A percentile compares a stretch with the other conserved stretches of the same genome.
Conservation (phyloP, 1,140 invertebrate genomes). For the Micrasema longulum region DNA sequence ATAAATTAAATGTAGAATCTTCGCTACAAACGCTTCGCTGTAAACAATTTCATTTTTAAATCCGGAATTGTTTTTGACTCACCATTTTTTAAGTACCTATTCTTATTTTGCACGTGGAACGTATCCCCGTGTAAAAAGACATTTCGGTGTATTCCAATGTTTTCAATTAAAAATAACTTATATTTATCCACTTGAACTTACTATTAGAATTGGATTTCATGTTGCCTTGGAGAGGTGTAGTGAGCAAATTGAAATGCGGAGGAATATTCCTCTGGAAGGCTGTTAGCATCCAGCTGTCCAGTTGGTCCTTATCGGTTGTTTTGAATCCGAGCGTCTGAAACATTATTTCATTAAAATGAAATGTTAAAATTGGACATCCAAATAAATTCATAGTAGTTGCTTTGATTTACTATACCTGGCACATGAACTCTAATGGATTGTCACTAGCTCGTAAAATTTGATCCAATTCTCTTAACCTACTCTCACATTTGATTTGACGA, state of each 20-base stretch:
- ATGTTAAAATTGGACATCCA: neutral
- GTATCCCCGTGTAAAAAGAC: too few species aligned
- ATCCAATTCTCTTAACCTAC: conserved; percentile 82
- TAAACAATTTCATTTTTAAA: too few species aligned
- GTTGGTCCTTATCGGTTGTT: conserved; percentile 78
- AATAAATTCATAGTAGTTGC: neutral
- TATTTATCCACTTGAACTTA: conserved; percentile 56
- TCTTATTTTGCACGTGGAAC: too few species aligned
- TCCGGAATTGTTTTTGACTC: too few species aligned
- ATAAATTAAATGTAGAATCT: too few species aligned
- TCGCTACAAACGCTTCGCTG: too few species aligned
- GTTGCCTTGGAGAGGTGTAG: conserved; percentile 68
- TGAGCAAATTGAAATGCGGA: conserved; percentile 81
- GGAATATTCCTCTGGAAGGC: conserved; percentile 85
- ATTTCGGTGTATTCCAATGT: too few species aligned
- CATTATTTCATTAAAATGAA: conserved; percentile 9
- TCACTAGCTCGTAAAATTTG: conserved; percentile 81
- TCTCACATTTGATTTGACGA: conserved; percentile 87
- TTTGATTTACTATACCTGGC: conserved; percentile 70
- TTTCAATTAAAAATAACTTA: too few species aligned
- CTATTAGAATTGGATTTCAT: conserved; percentile 64
- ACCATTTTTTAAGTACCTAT: too few species aligned
- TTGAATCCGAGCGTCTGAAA: conserved; percentile 82
- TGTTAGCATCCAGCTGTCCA: conserved; percentile 84
- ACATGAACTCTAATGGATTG: conserved; percentile 88